Evolutionary conservation across 2,888 invertebrate genomes (phyloP).

Genomic region (Aleiodes alternator): DNA sequence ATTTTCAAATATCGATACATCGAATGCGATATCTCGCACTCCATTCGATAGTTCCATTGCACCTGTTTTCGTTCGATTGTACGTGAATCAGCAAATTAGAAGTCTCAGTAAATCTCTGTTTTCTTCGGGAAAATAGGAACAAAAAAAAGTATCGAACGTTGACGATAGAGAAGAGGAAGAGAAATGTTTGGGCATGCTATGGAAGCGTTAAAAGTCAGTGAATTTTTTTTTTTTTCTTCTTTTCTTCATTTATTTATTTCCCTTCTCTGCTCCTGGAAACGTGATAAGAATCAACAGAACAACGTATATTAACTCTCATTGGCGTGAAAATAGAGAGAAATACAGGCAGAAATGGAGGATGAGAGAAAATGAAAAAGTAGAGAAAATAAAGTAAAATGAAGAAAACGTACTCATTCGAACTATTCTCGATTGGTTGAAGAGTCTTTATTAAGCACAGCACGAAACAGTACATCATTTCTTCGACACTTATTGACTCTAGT

Average conservation of each 20-base stretch:
- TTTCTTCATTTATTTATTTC: too few species aligned
- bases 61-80: too few species aligned
- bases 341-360: neutral
- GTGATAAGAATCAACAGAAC: conserved; percentile 36
- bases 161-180: neutral
- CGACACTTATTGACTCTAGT: conserved; percentile 74
- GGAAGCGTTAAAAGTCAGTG: conserved; percentile 21
- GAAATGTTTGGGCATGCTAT: neutral
- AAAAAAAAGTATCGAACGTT: conserved; percentile 10
- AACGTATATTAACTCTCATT: conserved; percentile 12
- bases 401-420: conserved; percentile 17
- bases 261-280: conserved; percentile 3
- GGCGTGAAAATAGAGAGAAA: neutral
- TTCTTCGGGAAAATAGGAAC: neutral
- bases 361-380: neutral
- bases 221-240: conserved; percentile 5
- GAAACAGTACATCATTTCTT: conserved; percentile 69
- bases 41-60: too few species aligned
- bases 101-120: neutral
- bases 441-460: conserved; percentile 44
- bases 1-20: too few species aligned
- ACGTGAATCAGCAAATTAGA: too few species aligned
- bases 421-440: conserved; percentile 70
- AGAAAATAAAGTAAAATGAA: neutral
- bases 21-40: too few species aligned